Base-by-base conservation (phyloP, 2,888 invertebrate genomes). In the Drosophila anceps region DNA sequence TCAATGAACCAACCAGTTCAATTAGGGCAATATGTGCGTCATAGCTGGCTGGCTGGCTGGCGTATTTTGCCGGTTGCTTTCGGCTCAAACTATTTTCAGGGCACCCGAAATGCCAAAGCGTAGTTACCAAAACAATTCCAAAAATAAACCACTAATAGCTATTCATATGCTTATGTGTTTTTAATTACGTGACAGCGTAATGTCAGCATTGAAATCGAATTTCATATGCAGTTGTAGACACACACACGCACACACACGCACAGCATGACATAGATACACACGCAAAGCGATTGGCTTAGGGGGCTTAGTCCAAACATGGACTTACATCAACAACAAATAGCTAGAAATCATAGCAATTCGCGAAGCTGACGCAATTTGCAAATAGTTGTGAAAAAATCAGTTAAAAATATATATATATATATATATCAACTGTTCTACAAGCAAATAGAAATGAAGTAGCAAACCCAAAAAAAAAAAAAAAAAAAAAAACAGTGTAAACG, bases 141-240 rank as follows among this genome's bases (percentile, higher is more conserved):
- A 66, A 72, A 69, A 73, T 48, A 53, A 73, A 53, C 64, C 18
- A 39, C 24, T 62, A 69, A 68, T 54, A 67, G 70, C 31, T 63
- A 68, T 83, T 76, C 61, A 72, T 79, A 74, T 76, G 73, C 81
- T 83, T 79, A 79, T 73, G 79, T 61, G 84, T 72, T 69, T 87
- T 89, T 84, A 88, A 89, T 86, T 87, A 89, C 85, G 90, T 89
- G 90, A 84, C 90, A 76, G 79, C 72, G 66, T 69, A 82, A 62
- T 73, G 76, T 69, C 66, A 83, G 81, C 81, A 82, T 82, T 84
- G 87, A 73, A 82, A 76, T 73, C 71, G 75, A 81, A 86, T 83
- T 82, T 74, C 79, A 89, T 80, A 84, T 82, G 80, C 85, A 84
- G 55, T 43, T 46, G 73, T 27, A 54, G 18, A 68, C 58, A 18